Base-by-base conservation (phyloP, 2,888 invertebrate genomes). In the Aphidius colemani region DNA sequence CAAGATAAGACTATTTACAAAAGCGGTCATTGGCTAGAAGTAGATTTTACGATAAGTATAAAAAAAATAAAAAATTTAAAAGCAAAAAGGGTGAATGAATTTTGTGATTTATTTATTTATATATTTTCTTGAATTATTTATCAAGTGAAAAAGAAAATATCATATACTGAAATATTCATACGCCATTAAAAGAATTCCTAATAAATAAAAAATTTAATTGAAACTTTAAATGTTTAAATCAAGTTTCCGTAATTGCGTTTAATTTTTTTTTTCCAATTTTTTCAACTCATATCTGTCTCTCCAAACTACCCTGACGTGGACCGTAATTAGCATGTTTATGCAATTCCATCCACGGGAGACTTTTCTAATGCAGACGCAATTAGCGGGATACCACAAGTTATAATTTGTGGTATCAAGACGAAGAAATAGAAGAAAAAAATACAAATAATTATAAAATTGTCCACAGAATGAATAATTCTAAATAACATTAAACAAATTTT, bases 251-350 rank as follows among this genome's bases (percentile, higher is more conserved):
- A n/a, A 11, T 11, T n/a, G n/a, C 46, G 10, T n/a, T n/a, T 48
- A 11, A 3, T 48, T 48, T 48, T n/a, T 48, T 48, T 11, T 11
- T 48, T 48, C 1, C 1, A 18, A 1, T n/a, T 11, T n/a, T n/a
- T 11, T 48, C 4, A 41, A 55, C 40, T 13, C 50, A 7, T 50
- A 50, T 44, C 10, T 44, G 10, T 39, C 41, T 18, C 40, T 45
- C 39, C 45, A 58, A 51, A 59, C 13, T 18, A 53, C 45, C 44
- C 43, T 43, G 30, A 41, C 48, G 53, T 46, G 63, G 53, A 8
- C 51, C 62, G 63, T 69, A 70, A 71, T 72, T 70, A 72, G 69
- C 71, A 65, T 68, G 70, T 69, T 71, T 71, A 70, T 67, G 69
- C 69, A 66, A 70, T 71, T 66, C 68, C 68, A 65, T 63, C 64